Evolutionary conservation across 2,797 vertebrate genomes (phyloP).

Genomic region (Phrynocephalus vlangalii): DNA sequence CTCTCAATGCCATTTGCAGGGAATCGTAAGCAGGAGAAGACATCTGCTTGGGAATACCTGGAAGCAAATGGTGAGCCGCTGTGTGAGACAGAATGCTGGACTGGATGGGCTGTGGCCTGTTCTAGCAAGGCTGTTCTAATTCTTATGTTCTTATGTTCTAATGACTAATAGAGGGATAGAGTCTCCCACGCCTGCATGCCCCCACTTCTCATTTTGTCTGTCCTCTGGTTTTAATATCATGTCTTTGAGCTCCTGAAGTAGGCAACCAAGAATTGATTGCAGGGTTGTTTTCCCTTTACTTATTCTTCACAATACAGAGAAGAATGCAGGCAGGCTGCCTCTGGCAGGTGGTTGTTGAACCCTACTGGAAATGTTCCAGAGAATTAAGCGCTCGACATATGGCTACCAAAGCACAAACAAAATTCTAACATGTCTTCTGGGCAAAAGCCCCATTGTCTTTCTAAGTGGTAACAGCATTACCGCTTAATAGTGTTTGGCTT

Average conservation of each 20-base stretch:
- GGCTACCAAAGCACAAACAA: constrained; percentile 67
- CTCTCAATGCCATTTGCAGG: too few species aligned
- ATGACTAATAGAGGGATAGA: too few species aligned
- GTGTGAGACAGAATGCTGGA: too few species aligned
- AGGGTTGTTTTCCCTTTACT: not conserved
- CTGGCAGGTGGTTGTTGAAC: constrained; percentile 61
- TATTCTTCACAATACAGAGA: constrained; percentile 37
- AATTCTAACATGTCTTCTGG: constrained; percentile 54
- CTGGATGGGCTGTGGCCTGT: too few species aligned
- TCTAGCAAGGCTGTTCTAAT: too few species aligned
- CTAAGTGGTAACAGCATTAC: constrained; percentile 59
- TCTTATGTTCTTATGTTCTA: too few species aligned
- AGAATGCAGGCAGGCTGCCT: constrained; percentile 44
- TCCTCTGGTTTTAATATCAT: not conserved
- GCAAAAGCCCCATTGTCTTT: constrained; percentile 56
- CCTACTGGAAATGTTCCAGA: constrained; percentile 57
- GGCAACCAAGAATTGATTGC: not conserved
- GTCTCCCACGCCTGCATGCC: too few species aligned
- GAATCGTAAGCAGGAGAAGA: too few species aligned
- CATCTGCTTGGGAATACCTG: too few species aligned
- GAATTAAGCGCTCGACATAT: constrained; percentile 67
- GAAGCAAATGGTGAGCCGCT: too few species aligned
- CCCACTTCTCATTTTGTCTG: too few species aligned
- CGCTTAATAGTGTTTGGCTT: constrained; percentile 58
- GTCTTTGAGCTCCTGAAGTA: not conserved